Conservation (phyloP, 2,888 invertebrate species). For the Agrypnus murinus region DNA sequence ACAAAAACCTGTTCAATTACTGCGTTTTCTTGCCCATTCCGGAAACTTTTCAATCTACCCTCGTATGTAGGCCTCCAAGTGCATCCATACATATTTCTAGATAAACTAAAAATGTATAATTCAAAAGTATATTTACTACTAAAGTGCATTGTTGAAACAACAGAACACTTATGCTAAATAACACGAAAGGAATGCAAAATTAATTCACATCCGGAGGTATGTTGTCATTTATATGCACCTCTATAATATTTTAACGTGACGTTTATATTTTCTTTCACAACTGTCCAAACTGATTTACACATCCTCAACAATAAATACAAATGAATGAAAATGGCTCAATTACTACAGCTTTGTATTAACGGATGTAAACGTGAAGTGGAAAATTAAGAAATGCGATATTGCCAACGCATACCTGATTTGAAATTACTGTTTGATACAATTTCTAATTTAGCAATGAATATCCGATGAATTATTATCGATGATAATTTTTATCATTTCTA, state of each 20-base stretch:
- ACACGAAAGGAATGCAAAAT: conserved; percentile 12
- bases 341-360: not conserved
- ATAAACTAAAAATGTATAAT: too few relatives aligned
- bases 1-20: too few relatives aligned
- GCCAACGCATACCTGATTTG: too few relatives aligned
- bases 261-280: conserved; percentile 5
- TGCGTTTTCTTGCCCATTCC: too few relatives aligned
- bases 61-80: too few relatives aligned
- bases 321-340: conserved; percentile 28
- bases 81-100: too few relatives aligned
- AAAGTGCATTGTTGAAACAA: conserved; percentile 3
- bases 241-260: conserved; percentile 3
- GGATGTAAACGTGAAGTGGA: not conserved
- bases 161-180: conserved; percentile 8
- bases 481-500: too few relatives aligned
- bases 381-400: not conserved
- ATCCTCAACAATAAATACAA: conserved; percentile 26
- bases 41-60: too few relatives aligned
- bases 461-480: too few relatives aligned
- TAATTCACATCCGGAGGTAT: conserved; percentile 25
- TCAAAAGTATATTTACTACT: too few relatives aligned
- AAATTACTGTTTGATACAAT: too few relatives aligned
- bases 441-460: too few relatives aligned
- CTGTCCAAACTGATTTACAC: conserved; percentile 36
- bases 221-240: conserved; percentile 23